Base-by-base conservation (phyloP, 2,113 vertebrate genomes). In the Galemys pyrenaicus region DNA sequence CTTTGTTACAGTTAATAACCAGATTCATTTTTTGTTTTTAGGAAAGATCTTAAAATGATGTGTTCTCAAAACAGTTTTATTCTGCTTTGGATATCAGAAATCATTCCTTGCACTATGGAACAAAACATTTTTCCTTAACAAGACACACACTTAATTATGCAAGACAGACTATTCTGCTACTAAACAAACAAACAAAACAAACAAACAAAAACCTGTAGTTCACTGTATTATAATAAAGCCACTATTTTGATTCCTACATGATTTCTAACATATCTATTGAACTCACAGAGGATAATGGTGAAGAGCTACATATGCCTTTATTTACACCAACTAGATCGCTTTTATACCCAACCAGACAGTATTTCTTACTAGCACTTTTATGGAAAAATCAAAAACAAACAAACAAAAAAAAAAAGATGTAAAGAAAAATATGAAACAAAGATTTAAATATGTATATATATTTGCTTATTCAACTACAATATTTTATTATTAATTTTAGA, bases 401-500 rank as follows among this genome's bases (percentile, higher is more conserved):
- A n/a, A n/a, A n/a, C n/a, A 12, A 26, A 15, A 83, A 70, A 56
- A 44, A 1, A 44, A 81, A 8, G 7, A 81, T 62, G 20, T 85
- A 62, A 3, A 44, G 6, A 67, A 78, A 73, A 74, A 41, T n/a
- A 4, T 39, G 2, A 75, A 79, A 83, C 2, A 4, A 85, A 44
- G 35, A 84, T 39, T 30, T 81, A 0, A 5, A 37, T 58, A 68
- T 56, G 7, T n/a, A n/a, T 58, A 58, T 71, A 83, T 64, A 80
- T 64, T 73, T 83, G 44, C 8, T 80, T 89, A 84, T 79, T 77
- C 60, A 82, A 79, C 3, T 41, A 68, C 10, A 4, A 8, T 70
- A 73, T 41, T 81, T 67, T 73, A 94, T 74, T 92, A 64, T 20
- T 60, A 87, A 93, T 81, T 84, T 84, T 74, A 85, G 39, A 94